These are phyloP conservation scores for Platycheirus albimanus DNA, from an alignment of 2,888 invertebrate species.

Conservation along the genomic window DNA sequence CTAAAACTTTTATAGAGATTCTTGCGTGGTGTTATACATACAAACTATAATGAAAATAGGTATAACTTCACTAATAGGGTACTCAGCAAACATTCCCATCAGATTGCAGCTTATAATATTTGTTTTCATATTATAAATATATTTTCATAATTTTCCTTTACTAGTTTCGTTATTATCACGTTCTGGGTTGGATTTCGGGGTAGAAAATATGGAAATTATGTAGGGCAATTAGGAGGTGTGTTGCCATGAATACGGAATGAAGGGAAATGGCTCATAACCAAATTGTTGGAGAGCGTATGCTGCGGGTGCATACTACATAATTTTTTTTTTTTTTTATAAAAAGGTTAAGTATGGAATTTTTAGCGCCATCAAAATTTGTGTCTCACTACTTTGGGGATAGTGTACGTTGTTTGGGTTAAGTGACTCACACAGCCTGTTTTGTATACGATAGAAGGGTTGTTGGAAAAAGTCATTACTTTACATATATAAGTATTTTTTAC, in stretches of 20 bases:
- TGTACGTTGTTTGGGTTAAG: slow-evolving; percentile 17
- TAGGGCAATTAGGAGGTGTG: slow-evolving; percentile 60
- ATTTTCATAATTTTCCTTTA: slow-evolving; percentile 3
- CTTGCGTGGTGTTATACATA: too few species aligned
- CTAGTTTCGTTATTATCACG: slow-evolving; percentile 7
- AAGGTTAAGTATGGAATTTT: slow-evolving; percentile 37
- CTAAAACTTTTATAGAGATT: too few species aligned
- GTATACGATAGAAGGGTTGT: neutral
- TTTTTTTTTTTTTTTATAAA: slow-evolving; percentile 2
- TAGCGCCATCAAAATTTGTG: slow-evolving; percentile 43
- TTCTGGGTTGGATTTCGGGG: neutral
- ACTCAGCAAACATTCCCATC: neutral
- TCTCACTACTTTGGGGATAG: slow-evolving; percentile 23
- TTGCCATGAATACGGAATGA: slow-evolving; percentile 69
- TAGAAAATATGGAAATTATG: slow-evolving; percentile 62
- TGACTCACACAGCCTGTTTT: slow-evolving; percentile 2
- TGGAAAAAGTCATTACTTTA: slow-evolving; percentile 21
- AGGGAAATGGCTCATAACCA: slow-evolving; percentile 45
- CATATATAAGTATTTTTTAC: slow-evolving; percentile 36
- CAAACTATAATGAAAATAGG: too few species aligned
- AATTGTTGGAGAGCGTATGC: slow-evolving; percentile 31
- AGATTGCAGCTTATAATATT: neutral
- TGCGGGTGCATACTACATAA: neutral
- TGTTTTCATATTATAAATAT: too few species aligned
- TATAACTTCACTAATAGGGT: too few species aligned